These are phyloP conservation scores for Heptascelio sp. DNA, from an alignment of 2,888 invertebrate species.

Conservation along the genomic window DNA sequence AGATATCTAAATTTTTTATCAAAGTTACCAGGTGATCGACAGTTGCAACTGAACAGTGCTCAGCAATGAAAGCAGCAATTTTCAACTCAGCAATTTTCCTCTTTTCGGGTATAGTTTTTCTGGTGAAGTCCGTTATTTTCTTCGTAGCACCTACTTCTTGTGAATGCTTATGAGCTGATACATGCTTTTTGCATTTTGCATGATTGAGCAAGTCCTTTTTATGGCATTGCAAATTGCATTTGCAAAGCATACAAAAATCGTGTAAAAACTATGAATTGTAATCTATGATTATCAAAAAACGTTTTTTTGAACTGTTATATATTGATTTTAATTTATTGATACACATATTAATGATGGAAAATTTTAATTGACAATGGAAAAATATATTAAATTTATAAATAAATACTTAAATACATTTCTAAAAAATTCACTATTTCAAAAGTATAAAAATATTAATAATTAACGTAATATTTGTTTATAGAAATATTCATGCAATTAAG, in stretches of 20 bases:
- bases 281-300: too few species aligned
- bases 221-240: not conserved
- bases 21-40: constrained; percentile 67
- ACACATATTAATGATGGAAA: not conserved
- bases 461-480: too few species aligned
- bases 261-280: too few species aligned
- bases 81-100: constrained; percentile 69
- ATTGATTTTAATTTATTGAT: not conserved
- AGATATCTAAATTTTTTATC: constrained; percentile 64
- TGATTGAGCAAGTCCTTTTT: constrained; percentile 4
- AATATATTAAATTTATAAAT: too few species aligned
- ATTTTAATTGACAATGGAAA: not conserved
- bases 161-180: constrained; percentile 1
- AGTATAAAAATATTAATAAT: too few species aligned
- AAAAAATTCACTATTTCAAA: too few species aligned
- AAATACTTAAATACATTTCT: too few species aligned
- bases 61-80: constrained; percentile 71
- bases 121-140: not conserved
- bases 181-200: constrained; percentile 4
- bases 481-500: too few species aligned
- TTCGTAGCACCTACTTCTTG: constrained; percentile 7
- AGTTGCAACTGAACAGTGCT: constrained; percentile 66
- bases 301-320: too few species aligned
- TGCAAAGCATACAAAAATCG: not conserved
- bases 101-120: constrained; percentile 6